Evolutionary conservation across 2,113 vertebrate species (phyloP).

Genomic region (Eubucco bourcierii): DNA sequence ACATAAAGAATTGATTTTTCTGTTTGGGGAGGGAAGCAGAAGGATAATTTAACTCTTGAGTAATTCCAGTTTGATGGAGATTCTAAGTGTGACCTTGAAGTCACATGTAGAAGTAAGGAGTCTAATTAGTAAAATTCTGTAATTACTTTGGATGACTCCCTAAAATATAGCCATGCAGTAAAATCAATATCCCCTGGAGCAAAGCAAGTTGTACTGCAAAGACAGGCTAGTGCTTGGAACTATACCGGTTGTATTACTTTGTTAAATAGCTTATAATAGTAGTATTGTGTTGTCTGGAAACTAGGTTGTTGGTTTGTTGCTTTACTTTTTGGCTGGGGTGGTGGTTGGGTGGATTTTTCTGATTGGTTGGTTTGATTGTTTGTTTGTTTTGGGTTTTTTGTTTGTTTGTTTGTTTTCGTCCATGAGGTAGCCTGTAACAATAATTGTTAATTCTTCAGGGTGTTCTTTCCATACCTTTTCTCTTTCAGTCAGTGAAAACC

Average conservation of each 20-base stretch:
- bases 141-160: background rate
- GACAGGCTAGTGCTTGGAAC: background rate
- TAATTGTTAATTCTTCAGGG: background rate
- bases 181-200: background rate
- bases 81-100: slow-evolving; percentile 41
- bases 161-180: background rate
- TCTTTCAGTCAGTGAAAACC: background rate
- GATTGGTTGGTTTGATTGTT: no score
- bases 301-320: background rate
- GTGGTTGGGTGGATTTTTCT: background rate
- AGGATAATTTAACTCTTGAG: slow-evolving; percentile 22
- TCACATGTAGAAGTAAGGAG: background rate
- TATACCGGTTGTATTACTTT: background rate
- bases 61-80: background rate
- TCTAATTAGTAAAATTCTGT: background rate
- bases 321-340: background rate
- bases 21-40: background rate
- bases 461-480: background rate
- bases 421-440: background rate
- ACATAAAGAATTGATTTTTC: slow-evolving; percentile 50
- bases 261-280: background rate
- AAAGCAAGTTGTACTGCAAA: background rate
- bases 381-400: background rate
- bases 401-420: background rate
- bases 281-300: background rate